Evolutionary conservation across 2,113 vertebrate species (phyloP), one percentile per base, ranked within the genome.

Genomic region (Syngnathus typhle): DNA sequence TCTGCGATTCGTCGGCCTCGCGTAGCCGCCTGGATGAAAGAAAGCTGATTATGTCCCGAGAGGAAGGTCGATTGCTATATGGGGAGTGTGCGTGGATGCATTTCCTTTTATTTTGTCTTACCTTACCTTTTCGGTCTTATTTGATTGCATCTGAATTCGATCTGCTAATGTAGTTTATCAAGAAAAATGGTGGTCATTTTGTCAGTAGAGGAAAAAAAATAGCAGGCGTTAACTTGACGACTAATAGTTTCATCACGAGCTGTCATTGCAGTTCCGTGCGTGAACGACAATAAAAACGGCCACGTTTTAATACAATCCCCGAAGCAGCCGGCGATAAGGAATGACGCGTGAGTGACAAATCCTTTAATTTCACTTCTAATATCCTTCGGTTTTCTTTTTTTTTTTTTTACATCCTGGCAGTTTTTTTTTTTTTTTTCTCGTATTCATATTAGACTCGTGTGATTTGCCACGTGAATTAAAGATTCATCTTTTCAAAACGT

Each of bases 41-140:
- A 32, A 32, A 32, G 27, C 27, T 3, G 27, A 32, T 32, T 32
- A 32, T 32, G 27, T 32, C 27, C 3, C 27, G 55, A 39, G 73
- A 78, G 82, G 55, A 69, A 69, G 62, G 59, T 66, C 72, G 84
- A 32, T 89, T 85, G 78, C 78, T 89, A 87, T 89, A 84, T 85
- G 79, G 70, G 61, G 67, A 63, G 69, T 52, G 43, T 70, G 62
- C 75, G 51, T 23, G 27, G 27, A 32, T 32, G 6, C 27, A 32
- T 46, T 46, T 5, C 13, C 43, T 12, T 9, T 44, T 3, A 13
- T 46, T 13, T 46, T 46, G 18, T 16, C 15, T 18, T 47, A 47
- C 0, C 5, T 47, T 47, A 1, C 46, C 16, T 15, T 47, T 46
- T 46, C 5, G 46, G 15, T 23, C 7, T 55, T 21, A 5, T 55